Evolutionary conservation across 2,888 invertebrate genomes (phyloP), one percentile per base, ranked within the genome.

Genomic region (Eurytoma adleriae): DNA sequence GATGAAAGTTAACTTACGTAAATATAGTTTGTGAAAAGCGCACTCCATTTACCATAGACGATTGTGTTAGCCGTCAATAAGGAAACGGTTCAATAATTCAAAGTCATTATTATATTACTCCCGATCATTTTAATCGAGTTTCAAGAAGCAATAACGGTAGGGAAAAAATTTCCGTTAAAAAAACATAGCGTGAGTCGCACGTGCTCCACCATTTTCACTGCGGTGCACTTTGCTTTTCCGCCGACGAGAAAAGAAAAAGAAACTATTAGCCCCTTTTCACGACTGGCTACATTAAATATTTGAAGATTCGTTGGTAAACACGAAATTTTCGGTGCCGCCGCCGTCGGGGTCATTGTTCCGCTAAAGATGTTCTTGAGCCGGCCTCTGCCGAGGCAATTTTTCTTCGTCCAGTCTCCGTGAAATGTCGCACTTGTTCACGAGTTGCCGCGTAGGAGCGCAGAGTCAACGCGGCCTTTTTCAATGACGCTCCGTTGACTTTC

Each of bases 381-480:
- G 62, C 30, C 62, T 62, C 14, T 16, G 13, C 12, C 24, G 20
- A 59, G 3, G 64, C 64, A 40, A 64, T 40, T 50, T 59, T 75
- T 50, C 52, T 18, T 20, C 67, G 20, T 50, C 30, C 57, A 50
- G 30, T 12, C 24, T n/a, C 18, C 76, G 69, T 77, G 69, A 77
- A 77, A 69, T 62, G 69, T 69, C 76, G 18, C 76, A 54, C 76
- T 69, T 70, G 14, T 76, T 62, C 20, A 40, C 40, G 75, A 61
- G 30, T 67, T 67, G 30, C 61, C 40, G 16, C 52, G 52, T 56
- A 61, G 24, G 50, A 61, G 27, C 12, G 69, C 56, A 52, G 16
- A 66, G 64, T 54, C 62, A 13, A 64, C 59, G 50, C 4, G n/a
- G 12, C 10, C 3, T 40, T 69, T 71, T 71, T 61, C n/a, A 48